These are phyloP conservation scores for Falco biarmicus DNA, from an alignment of 2,797 vertebrate genomes.

Conservation along the genomic window DNA sequence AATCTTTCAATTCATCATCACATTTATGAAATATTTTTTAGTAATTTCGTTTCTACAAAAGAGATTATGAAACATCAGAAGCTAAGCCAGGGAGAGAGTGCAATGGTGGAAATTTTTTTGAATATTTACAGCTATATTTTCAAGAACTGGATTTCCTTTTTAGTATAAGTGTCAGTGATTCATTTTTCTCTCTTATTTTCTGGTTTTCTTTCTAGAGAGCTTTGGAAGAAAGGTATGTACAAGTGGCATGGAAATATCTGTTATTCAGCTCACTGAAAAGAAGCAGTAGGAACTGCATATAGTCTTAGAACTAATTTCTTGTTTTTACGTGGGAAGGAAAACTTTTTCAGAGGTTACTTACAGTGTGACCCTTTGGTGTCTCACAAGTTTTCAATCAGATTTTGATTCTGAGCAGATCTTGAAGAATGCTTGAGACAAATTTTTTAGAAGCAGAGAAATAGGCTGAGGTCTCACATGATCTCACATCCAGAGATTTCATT, in stretches of 20 bases:
- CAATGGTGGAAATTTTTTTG: not conserved
- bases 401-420: conserved; percentile 8
- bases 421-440: not conserved
- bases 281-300: not conserved
- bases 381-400: conserved; percentile 32
- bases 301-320: not conserved
- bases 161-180: not conserved
- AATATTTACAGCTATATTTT: not conserved
- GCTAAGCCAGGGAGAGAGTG: not conserved
- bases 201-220: not conserved
- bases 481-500: conserved; percentile 23
- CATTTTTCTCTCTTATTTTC: conserved; percentile 8
- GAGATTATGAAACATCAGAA: not conserved
- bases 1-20: not conserved
- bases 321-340: not conserved
- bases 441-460: conserved; percentile 25
- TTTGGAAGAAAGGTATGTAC: not conserved
- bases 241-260: not conserved
- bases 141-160: not conserved
- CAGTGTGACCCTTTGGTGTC: not conserved
- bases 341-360: not conserved
- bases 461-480: not conserved
- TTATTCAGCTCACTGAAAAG: not conserved
- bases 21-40: conserved; percentile 4
- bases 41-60: not conserved